phyloP scores from a whole-genome alignment of 2,797 vertebrate species.

The Sebastes trivittatus region DNA sequence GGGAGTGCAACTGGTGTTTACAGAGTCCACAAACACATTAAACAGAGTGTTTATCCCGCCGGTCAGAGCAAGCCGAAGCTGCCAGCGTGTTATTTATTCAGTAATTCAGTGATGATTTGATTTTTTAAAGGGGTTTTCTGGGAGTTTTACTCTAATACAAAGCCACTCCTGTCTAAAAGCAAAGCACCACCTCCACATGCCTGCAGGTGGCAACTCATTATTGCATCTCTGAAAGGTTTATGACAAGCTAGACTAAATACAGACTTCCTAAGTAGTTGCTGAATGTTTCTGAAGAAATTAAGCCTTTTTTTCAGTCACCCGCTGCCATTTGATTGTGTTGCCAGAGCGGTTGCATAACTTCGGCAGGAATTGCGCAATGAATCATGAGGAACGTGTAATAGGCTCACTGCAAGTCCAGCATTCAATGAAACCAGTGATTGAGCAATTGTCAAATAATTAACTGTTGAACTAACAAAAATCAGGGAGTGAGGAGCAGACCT shows the following conservation, averaged over 20 bases:
- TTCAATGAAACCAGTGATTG: conserved; percentile 27
- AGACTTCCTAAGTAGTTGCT: background rate
- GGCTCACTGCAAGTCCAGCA: conserved; percentile 21
- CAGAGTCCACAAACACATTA: conserved; percentile 33
- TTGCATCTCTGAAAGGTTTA: background rate
- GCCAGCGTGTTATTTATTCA: conserved; percentile 35
- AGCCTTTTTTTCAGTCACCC: conserved; percentile 13
- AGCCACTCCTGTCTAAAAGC: conserved; percentile 5
- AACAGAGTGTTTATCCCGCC: conserved; percentile 53
- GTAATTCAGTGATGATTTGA: background rate
- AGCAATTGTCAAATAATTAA: conserved; percentile 3
- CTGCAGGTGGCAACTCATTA: conserved; percentile 15
- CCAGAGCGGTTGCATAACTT: conserved; percentile 51
- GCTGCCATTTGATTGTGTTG: conserved; percentile 2
- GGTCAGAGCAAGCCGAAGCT: conserved; percentile 7
- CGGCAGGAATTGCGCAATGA: conserved; percentile 31
- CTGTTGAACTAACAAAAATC: background rate
- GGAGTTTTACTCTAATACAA: background rate
- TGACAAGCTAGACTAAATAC: conserved; percentile 5
- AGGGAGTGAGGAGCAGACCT: background rate
- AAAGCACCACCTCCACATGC: background rate
- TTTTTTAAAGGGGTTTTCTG: background rate
- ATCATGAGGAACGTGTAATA: conserved; percentile 51
- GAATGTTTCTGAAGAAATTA: conserved; percentile 15
- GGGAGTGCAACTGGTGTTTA: conserved; percentile 1